Evolutionary conservation across 92 coral and sea anemone species (phyloP), one percentile per base, ranked within the genome.

Genomic region (Palythoa caribaeorum): DNA sequence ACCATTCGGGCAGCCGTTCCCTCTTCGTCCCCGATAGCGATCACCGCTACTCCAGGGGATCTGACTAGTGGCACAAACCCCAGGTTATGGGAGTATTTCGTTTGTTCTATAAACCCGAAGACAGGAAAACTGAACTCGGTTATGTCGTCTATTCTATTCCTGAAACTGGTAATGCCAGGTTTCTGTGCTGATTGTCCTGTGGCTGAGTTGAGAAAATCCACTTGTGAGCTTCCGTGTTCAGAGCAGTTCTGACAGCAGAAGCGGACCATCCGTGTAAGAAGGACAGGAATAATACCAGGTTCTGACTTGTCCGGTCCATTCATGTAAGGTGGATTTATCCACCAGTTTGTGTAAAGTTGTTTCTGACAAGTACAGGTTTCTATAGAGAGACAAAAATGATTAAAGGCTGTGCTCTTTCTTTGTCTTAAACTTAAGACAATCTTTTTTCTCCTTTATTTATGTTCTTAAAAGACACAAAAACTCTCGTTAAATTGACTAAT

Each of bases 11-110:
- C 65, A 10, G 92, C 90, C 36, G 35, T 44, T 4, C 85, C 81
- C 78, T 70, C 73, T 17, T 86, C 90, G 60, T 90, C 92, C 40
- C 84, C 87, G 28, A 44, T 51, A 35, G 87, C 87, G 47, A 90
- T 88, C 38, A 90, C 83, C 71, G 84, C 86, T 51, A 90, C 90
- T 8, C 92, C 92, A 76, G 92, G 90, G 71, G 92, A 90, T 90
- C 88, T 88, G 87, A 86, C 92, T 63, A 90, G 65, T 65, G 92
- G 92, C 50, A 90, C 84, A 80, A 85, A 90, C 77, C 88, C 92
- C 77, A 75, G 50, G 52, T 65, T 88, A 63, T 86, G 70, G 79
- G 79, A 85, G 78, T 90, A 90, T 38, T 77, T 86, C 6, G 78
- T 88, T 76, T 90, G 92, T 38, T 79, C 63, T 62, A 79, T 76